phyloP scores from a whole-genome alignment of 2,797 vertebrate species.

The Spizella passerina region DNA sequence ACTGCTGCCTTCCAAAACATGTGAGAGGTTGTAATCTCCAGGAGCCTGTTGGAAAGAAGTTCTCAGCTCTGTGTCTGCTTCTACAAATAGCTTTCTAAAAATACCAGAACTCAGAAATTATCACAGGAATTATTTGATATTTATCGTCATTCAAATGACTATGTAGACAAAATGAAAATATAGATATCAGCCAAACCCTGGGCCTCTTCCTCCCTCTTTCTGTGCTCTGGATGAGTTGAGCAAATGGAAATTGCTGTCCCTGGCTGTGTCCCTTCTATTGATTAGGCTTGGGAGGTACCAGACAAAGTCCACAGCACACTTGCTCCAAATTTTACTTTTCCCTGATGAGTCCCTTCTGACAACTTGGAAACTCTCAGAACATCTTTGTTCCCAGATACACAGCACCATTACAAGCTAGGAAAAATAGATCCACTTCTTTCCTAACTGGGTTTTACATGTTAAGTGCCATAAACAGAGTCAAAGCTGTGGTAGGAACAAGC shows the following conservation, averaged over 20 bases:
- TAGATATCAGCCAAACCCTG: background rate
- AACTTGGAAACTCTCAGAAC: background rate
- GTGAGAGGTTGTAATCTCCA: background rate
- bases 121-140: background rate
- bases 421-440: background rate
- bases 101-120: constrained; percentile 6
- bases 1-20: background rate
- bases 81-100: constrained; percentile 40
- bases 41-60: background rate
- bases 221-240: background rate
- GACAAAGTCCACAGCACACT: background rate
- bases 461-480: background rate
- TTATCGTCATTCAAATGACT: background rate
- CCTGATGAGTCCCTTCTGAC: background rate
- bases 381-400: background rate
- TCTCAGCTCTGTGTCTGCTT: constrained; percentile 8
- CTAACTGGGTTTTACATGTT: fast-evolving
- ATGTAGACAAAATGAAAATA: background rate
- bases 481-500: background rate
- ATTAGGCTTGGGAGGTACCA: background rate
- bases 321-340: background rate
- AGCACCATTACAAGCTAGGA: background rate
- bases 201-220: background rate
- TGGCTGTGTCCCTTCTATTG: background rate
- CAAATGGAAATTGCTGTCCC: background rate